Base-by-base conservation (phyloP, 1,140 invertebrate genomes). In the Aphelenchoides fujianensis region DNA sequence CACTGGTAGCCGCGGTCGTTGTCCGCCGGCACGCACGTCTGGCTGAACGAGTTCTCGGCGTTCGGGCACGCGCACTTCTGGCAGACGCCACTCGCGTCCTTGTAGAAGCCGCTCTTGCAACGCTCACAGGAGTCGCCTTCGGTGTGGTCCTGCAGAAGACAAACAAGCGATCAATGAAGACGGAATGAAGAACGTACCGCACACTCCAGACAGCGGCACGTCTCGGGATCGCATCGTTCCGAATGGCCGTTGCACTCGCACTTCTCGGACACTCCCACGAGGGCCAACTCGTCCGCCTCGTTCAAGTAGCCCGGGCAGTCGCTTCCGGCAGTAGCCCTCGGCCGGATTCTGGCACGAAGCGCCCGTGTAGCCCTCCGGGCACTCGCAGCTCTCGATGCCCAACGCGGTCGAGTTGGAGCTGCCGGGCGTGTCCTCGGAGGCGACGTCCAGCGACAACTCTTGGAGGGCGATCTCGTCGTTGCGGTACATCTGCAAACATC, bases 171-270 rank as follows among this genome's bases (percentile, higher is more conserved):
- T n/a, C n/a, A 1, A 1, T 95, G 57, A 0, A 91, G 90, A 79
- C 92, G 87, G 1, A 92, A 92, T 85, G 91, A 23, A 53, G 94
- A 86, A 89, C 92, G 9, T n/a, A n/a, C n/a, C n/a, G n/a, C 83
- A 82, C 94, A 97, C 82, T 93, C 89, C 92, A 95, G 81, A 37
- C 95, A 98, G 80, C 90, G 84, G 68, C 93, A 92, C 23, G 91
- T 93, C 83, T 93, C 90, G 3, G 88, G 89, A 84, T 97, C 89
- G 82, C 94, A 97, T 41, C 88, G 83, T 9, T 88, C 86, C 1
- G 92, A 91, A 71, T 92, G 88, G 28, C 89, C 90, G 84, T 92
- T 92, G 81, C 94, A 97, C 61, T 90, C 85, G 79, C 94, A 97
- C 0, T 89, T 90, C 69, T 86, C 88, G 0, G 92, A 90, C 71